Conservation (phyloP, 2,113 vertebrate species). For the Nymphicus hollandicus region DNA sequence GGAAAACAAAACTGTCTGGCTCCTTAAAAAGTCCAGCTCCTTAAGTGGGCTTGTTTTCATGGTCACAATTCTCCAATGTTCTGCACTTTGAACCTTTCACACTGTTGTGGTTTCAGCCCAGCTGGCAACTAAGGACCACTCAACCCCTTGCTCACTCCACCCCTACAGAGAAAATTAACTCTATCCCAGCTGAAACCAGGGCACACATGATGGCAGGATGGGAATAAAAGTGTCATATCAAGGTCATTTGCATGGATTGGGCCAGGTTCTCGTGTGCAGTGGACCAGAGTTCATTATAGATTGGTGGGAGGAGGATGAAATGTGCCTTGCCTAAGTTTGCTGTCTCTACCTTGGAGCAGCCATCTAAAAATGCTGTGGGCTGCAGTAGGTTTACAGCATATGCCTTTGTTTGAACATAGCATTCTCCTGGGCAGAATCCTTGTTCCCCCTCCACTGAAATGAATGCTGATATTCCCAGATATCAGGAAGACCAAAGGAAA, state of each 20-base stretch:
- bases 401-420: neutral
- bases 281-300: neutral
- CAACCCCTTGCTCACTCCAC: neutral
- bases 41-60: neutral
- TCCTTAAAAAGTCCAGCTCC: neutral
- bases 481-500: neutral
- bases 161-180: neutral
- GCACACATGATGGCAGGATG: neutral
- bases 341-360: neutral
- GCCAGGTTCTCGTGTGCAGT: neutral
- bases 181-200: neutral
- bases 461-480: neutral
- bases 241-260: neutral
- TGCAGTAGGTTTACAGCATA: fast-evolving
- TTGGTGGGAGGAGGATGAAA: neutral
- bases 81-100: neutral
- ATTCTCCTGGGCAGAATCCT: neutral
- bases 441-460: neutral
- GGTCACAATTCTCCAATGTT: neutral
- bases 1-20: neutral
- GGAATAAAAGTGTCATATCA: neutral
- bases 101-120: neutral
- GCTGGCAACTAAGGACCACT: neutral
- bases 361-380: neutral
- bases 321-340: neutral